phyloP scores from a whole-genome alignment of 2,113 vertebrate genomes.

The Mobula birostris region DNA sequence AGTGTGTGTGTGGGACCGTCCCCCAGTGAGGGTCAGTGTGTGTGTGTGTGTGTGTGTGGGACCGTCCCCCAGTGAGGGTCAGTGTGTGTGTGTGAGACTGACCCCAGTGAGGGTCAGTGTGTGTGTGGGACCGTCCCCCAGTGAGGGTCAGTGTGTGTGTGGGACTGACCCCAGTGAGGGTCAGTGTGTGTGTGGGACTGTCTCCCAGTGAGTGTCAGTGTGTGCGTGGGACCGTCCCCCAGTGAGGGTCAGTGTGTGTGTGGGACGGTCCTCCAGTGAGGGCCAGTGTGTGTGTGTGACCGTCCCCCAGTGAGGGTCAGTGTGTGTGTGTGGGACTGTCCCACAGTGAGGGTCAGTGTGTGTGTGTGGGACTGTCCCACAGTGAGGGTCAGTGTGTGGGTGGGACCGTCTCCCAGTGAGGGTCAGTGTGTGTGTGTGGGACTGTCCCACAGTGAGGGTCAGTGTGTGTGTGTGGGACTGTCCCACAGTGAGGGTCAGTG shows the following conservation, averaged over 20 bases:
- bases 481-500: no score
- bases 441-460: not conserved
- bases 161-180: not conserved
- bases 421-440: not conserved
- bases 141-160: not conserved
- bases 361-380: not conserved
- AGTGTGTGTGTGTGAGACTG: not conserved
- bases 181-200: not conserved
- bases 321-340: not conserved
- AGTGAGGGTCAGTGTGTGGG: not conserved
- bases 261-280: not conserved
- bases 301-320: not conserved
- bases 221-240: not conserved
- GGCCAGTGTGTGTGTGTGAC: no score
- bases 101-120: no score
- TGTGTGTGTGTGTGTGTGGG: not conserved
- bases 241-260: not conserved
- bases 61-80: not conserved
- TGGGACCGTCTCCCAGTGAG: not conserved
- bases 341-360: not conserved
- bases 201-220: not conserved
- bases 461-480: not conserved
- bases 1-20: not conserved
- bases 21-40: not conserved
- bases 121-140: no score